phyloP scores from a whole-genome alignment of 2,113 vertebrate genomes.

The Austrofundulus limnaeus region DNA sequence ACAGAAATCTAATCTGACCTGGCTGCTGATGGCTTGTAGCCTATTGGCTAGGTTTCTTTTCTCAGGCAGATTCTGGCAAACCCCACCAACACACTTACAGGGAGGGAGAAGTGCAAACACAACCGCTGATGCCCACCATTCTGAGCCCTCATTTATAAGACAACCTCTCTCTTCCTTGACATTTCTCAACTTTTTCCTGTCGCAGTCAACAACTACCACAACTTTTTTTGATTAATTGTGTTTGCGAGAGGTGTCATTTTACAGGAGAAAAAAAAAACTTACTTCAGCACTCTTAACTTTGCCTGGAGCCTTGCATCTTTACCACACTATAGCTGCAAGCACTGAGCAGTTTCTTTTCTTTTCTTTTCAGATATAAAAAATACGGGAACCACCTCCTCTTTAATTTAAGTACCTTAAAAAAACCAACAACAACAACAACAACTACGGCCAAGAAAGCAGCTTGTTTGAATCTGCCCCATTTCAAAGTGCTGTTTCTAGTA shows the following conservation, averaged over 20 bases:
- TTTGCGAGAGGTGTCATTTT: constrained; percentile 63
- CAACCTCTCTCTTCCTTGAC: constrained; percentile 33
- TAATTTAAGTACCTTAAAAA: too few species aligned
- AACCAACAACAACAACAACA: too few species aligned
- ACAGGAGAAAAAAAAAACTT: constrained; percentile 30
- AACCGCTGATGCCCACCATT: constrained; percentile 25
- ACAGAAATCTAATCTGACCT: constrained; percentile 74
- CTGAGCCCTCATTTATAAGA: constrained; percentile 25
- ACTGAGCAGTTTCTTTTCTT: constrained; percentile 17
- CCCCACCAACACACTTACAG: constrained; percentile 25
- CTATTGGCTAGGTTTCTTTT: constrained; percentile 57
- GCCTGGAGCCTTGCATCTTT: constrained; percentile 31
- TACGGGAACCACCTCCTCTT: constrained; percentile 18
- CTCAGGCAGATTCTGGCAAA: constrained; percentile 41
- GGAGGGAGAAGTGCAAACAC: constrained; percentile 34
- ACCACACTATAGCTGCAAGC: constrained; percentile 21
- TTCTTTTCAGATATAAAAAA: constrained; percentile 31
- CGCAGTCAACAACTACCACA: constrained; percentile 52
- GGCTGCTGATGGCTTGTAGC: constrained; percentile 68
- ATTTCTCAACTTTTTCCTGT: constrained; percentile 43
- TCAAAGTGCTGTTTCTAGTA: constrained; percentile 6
- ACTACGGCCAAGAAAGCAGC: constrained; percentile 20
- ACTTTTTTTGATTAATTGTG: constrained; percentile 68
- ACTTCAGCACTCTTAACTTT: constrained; percentile 42
- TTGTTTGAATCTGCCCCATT: constrained; percentile 27